Evolutionary conservation across 2,888 invertebrate species (phyloP).

Genomic region (Choristoneura rosaceana): DNA sequence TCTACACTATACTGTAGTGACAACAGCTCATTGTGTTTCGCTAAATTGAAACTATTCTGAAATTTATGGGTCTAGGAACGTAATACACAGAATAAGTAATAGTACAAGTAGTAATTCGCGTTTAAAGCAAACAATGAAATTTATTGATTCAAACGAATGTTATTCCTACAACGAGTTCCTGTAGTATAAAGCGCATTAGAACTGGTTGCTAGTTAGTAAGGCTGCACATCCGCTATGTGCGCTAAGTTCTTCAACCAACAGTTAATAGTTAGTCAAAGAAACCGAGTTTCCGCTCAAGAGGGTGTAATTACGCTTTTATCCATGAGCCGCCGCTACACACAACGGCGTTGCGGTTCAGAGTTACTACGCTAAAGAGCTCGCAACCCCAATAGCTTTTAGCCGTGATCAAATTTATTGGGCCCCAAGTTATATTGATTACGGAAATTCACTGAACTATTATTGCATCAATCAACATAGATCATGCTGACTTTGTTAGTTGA

Average conservation of each 20-base stretch:
- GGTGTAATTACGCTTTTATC: conserved; percentile 56
- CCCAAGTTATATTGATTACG: conserved; percentile 2
- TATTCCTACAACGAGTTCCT: not conserved
- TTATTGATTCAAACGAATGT: not conserved
- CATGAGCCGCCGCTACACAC: conserved; percentile 49
- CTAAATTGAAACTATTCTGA: too few relatives aligned
- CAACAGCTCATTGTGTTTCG: too few relatives aligned
- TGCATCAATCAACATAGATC: not conserved
- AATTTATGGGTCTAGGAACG: too few relatives aligned
- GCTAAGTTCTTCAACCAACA: conserved; percentile 5
- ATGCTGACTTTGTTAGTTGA: not conserved
- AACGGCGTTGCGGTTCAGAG: conserved; percentile 41
- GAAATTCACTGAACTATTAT: conserved; percentile 4
- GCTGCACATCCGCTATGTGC: conserved; percentile 15
- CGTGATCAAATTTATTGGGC: conserved; percentile 6
- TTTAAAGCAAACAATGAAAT: not conserved
- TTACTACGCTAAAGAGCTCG: conserved; percentile 48
- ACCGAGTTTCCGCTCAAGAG: conserved; percentile 46
- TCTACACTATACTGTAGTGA: too few relatives aligned
- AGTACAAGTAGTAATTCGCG: too few relatives aligned
- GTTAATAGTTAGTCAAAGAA: conserved; percentile 50
- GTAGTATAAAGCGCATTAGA: not conserved
- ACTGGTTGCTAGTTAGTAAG: conserved; percentile 30
- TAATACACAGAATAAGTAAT: too few relatives aligned
- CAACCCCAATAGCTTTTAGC: not conserved